Conservation (phyloP, 2,888 invertebrate genomes). For the Nomada ferruginata region DNA sequence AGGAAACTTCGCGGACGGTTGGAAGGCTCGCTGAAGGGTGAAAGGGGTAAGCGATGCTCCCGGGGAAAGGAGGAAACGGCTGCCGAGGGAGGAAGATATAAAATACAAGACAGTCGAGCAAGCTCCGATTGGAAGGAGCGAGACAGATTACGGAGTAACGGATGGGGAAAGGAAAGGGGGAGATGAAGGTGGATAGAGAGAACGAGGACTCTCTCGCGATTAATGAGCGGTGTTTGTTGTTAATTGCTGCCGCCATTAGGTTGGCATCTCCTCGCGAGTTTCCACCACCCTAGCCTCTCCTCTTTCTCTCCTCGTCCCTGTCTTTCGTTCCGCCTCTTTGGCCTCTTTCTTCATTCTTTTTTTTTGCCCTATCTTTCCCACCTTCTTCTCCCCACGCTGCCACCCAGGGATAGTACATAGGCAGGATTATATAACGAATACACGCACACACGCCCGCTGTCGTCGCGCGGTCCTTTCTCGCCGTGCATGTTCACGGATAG, state of each 20-base stretch:
- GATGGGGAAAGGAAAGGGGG: conserved; percentile 56
- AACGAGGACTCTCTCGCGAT: conserved; percentile 79
- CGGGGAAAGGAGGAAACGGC: conserved; percentile 46
- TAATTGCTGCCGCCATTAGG: conserved; percentile 84
- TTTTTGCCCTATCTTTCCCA: conserved; percentile 49
- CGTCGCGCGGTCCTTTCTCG: conserved; percentile 12
- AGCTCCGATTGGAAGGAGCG: conserved; percentile 18
- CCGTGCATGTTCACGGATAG: neutral
- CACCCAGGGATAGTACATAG: conserved; percentile 29
- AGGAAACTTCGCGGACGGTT: conserved; percentile 69
- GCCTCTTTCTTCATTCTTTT: conserved; percentile 46
- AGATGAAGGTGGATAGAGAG: conserved; percentile 56
- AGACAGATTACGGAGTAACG: conserved; percentile 46
- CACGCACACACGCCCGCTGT: neutral
- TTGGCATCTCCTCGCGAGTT: conserved; percentile 79
- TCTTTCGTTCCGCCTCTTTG: conserved; percentile 34
- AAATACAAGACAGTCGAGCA: conserved; percentile 40
- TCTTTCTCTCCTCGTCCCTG: conserved; percentile 20
- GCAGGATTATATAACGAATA: conserved; percentile 51
- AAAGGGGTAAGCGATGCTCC: conserved; percentile 70
- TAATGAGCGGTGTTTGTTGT: conserved; percentile 85
- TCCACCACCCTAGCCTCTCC: conserved; percentile 44
- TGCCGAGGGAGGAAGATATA: conserved; percentile 39
- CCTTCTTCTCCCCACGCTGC: conserved; percentile 40
- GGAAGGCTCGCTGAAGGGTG: conserved; percentile 65